Evolutionary conservation across 2,888 invertebrate genomes (phyloP).

Genomic region (Bombylius major): DNA sequence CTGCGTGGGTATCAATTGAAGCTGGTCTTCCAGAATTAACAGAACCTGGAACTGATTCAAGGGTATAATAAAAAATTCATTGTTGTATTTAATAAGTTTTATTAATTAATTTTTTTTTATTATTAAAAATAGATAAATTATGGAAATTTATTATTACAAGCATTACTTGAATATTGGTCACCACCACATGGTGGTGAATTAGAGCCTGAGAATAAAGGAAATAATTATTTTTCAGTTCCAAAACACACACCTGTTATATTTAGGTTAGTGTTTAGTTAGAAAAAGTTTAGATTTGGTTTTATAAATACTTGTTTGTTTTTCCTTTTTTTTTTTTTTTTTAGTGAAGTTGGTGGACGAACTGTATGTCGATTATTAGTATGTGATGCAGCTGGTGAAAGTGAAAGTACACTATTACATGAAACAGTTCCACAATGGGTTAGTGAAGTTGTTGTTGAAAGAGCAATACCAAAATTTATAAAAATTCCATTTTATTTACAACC

Average conservation of each 20-base stretch:
- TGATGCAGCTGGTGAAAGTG: constrained; percentile 90
- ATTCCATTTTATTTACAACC: constrained; percentile 93
- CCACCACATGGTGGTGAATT: constrained; percentile 53
- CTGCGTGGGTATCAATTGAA: constrained; percentile 98
- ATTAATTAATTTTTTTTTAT: constrained; percentile 1
- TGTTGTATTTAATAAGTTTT: neutral
- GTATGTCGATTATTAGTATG: constrained; percentile 78
- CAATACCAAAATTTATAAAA: constrained; percentile 89
- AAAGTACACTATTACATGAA: constrained; percentile 80
- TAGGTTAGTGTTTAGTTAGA: constrained; percentile 41
- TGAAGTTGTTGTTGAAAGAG: constrained; percentile 87
- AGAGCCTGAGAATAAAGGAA: constrained; percentile 60
- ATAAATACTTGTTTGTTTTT: neutral
- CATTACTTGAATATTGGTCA: constrained; percentile 90
- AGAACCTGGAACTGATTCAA: constrained; percentile 33
- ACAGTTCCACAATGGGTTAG: constrained; percentile 94
- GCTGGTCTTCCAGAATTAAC: constrained; percentile 68
- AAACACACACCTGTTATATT: constrained; percentile 94
- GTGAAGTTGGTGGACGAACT: constrained; percentile 92
- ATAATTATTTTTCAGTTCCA: constrained; percentile 81
- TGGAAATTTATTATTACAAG: constrained; percentile 85
- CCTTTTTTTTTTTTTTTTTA: constrained; percentile 32
- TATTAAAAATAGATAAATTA: constrained; percentile 61
- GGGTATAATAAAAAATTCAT: constrained; percentile 19
- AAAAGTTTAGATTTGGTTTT: neutral